Evolutionary conservation across 2,797 vertebrate species (phyloP).

Genomic region (Philypnodon macrostomus): DNA sequence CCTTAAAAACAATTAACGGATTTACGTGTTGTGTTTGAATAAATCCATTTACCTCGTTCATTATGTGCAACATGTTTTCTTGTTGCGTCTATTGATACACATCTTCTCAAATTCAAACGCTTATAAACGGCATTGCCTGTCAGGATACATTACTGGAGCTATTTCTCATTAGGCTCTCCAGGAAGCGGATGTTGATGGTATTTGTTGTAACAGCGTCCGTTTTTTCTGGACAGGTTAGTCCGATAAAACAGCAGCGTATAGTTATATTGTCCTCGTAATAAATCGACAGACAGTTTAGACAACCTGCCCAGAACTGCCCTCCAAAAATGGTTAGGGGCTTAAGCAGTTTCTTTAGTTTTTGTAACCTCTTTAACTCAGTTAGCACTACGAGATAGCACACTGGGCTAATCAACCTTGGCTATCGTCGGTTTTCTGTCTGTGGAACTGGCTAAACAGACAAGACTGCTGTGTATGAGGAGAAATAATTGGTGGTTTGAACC

Average conservation of each 20-base stretch:
- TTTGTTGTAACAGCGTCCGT: constrained; percentile 37
- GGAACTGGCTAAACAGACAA: constrained; percentile 22
- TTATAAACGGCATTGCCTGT: no score
- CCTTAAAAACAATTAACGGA: no score
- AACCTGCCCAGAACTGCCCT: not conserved
- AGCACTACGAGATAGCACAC: constrained; percentile 41
- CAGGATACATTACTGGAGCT: no score
- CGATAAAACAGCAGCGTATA: not conserved
- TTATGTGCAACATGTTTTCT: no score
- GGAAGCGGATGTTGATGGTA: constrained; percentile 75
- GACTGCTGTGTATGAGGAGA: constrained; percentile 33
- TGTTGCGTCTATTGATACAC: no score
- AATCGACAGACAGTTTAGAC: not conserved
- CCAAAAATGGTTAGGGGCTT: constrained; percentile 17
- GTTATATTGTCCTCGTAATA: not conserved
- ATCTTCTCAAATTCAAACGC: no score
- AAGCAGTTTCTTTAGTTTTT: constrained; percentile 5
- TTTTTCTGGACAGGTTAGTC: constrained; percentile 24
- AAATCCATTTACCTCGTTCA: no score
- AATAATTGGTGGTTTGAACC: constrained; percentile 30
- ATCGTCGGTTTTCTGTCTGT: constrained; percentile 31
- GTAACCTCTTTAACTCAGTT: not conserved
- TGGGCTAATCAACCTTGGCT: constrained; percentile 39
- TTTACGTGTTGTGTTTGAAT: no score
- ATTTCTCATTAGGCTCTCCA: no score